Base-by-base conservation (phyloP, 2,113 vertebrate species). In the Maccullochella peelii region DNA sequence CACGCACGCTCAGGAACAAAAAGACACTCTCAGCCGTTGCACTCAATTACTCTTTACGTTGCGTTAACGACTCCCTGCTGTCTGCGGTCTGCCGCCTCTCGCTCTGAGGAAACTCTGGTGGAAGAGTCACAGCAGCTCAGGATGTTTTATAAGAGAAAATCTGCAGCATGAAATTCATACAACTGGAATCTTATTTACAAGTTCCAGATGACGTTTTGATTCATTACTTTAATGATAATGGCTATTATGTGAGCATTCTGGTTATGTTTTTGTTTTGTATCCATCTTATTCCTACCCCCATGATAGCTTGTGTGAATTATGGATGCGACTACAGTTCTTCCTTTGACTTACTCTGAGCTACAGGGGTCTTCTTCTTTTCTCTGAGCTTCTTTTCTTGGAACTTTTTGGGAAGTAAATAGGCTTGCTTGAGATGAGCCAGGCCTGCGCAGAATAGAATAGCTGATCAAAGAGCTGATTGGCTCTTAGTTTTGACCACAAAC, bases 1-100 rank as follows among this genome's bases (percentile, higher is more conserved):
- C 75, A 54, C 85, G 80, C 79, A 81, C 85, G 78, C 74, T 72
- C 63, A 40, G 59, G 73, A 57, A 72, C 63, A 69, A 66, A 75
- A 71, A 87, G 70, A 83, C 63, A 4, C 66, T 77, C 66, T 77
- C 42, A 38, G 70, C 12, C 20, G 44, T 36, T 80, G 75, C 83
- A 79, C 78, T 87, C 82, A 79, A 58, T 89, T 67, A 89, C 68
- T 74, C 73, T 27, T 33, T 27, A 47, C 5, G 49, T 49, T 18
- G 74, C 67, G 73, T 66, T 75, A 47, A 79, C 47, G 81, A 42
- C 73, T 79, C 74, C 84, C 81, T 3, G 82, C 83, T 18, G 83
- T 52, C 62, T 23, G 78, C 73, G 8, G 50, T 7, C 62, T 15
- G 58, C 61, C 73, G 16, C 21, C 16, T 44, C 42, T 14, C 63